These are phyloP conservation scores for Campoletis raptor DNA, from an alignment of 2,888 invertebrate genomes.

Conservation along the genomic window DNA sequence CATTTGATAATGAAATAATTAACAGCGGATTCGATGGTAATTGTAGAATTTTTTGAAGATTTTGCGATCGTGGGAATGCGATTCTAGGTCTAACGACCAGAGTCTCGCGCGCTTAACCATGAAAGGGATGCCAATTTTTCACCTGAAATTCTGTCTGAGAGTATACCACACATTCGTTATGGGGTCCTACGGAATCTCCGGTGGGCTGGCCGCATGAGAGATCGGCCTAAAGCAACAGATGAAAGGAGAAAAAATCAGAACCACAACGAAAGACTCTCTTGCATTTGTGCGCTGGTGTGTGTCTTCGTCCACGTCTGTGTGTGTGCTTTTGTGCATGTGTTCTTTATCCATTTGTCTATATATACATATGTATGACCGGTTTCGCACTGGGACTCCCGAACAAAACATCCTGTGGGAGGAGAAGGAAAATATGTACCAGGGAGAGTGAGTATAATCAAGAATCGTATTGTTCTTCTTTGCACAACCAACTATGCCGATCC, in stretches of 20 bases:
- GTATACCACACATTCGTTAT: slow-evolving; percentile 57
- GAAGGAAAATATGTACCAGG: neutral
- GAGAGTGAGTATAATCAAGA: slow-evolving; percentile 67
- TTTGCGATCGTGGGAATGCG: slow-evolving; percentile 59
- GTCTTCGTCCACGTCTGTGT: neutral
- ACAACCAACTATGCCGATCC: slow-evolving; percentile 42
- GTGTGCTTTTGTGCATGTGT: neutral
- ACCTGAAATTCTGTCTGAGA: slow-evolving; percentile 42
- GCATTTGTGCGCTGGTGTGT: neutral
- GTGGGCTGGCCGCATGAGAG: slow-evolving; percentile 29
- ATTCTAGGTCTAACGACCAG: neutral
- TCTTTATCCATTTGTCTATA: neutral
- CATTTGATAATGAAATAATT: neutral
- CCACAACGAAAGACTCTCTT: neutral
- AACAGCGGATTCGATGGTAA: neutral
- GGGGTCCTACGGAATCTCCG: slow-evolving; percentile 47
- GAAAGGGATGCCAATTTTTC: slow-evolving; percentile 54
- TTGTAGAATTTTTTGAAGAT: slow-evolving; percentile 3
- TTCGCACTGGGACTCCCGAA: slow-evolving; percentile 39
- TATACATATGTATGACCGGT: slow-evolving; percentile 15
- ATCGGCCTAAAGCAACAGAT: slow-evolving; percentile 40
- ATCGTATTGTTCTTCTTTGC: slow-evolving; percentile 62
- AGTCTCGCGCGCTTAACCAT: neutral
- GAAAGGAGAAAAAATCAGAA: slow-evolving; percentile 32
- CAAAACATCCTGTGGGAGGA: slow-evolving; percentile 52